phyloP scores from a whole-genome alignment of 2,888 invertebrate species.

The Apantesis nais region DNA sequence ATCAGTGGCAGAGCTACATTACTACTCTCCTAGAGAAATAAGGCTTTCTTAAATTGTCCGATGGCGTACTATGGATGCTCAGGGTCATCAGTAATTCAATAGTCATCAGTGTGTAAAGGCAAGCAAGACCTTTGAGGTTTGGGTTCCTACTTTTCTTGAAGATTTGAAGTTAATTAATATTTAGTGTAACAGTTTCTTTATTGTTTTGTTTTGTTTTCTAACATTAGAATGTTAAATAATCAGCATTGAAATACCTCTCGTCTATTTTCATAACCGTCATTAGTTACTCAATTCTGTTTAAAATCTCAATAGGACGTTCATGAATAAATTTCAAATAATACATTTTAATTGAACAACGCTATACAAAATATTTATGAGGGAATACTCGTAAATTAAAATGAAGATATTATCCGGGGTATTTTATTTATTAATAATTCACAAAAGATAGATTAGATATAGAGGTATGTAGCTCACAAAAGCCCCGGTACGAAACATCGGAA shows the following conservation, averaged over 20 bases:
- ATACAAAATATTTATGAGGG: constrained; percentile 18
- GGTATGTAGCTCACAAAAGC: constrained; percentile 29
- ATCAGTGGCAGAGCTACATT: too few species aligned
- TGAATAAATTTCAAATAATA: constrained; percentile 4
- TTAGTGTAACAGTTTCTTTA: background rate
- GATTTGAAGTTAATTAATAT: background rate
- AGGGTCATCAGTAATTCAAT: background rate
- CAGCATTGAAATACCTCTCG: background rate
- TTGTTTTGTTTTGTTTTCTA: background rate
- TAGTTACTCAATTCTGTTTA: background rate
- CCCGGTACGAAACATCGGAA: constrained; percentile 17
- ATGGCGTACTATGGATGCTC: too few species aligned
- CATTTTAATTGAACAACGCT: constrained; percentile 27
- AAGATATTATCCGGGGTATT: constrained; percentile 18
- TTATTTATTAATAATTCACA: constrained; percentile 39
- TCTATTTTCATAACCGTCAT: background rate
- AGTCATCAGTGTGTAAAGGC: too few species aligned
- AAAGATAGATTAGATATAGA: constrained; percentile 30
- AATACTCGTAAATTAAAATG: constrained; percentile 32
- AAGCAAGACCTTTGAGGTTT: too few species aligned
- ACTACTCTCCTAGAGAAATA: too few species aligned
- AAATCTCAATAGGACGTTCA: background rate
- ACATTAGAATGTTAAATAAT: background rate
- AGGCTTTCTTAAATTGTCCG: too few species aligned
- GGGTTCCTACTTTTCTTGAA: background rate